Conservation (phyloP, 2,113 vertebrate genomes). For the Glareola pratincola region DNA sequence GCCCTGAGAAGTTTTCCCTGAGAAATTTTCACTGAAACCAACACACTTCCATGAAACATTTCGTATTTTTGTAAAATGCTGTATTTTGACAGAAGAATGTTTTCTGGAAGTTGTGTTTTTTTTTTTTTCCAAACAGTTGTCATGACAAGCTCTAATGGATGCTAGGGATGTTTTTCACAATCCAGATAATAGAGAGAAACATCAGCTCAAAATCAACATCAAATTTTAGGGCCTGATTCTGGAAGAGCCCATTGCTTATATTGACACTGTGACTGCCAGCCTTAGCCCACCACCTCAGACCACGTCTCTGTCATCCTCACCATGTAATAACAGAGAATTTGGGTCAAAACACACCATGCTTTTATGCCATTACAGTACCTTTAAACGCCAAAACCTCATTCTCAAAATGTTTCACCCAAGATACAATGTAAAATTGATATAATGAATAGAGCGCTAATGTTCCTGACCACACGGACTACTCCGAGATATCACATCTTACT, state of each 20-base stretch:
- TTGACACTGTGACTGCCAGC: not conserved
- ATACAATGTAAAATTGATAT: not conserved
- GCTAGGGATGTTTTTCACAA: not conserved
- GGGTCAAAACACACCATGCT: not conserved
- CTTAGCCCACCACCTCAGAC: not conserved
- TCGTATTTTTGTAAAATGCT: not conserved
- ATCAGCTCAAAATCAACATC: not conserved
- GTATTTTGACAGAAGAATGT: slow-evolving; percentile 23
- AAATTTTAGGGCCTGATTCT: not conserved
- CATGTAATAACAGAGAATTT: not conserved
- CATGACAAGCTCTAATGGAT: slow-evolving; percentile 30
- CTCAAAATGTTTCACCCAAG: not conserved
- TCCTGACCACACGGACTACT: not conserved
- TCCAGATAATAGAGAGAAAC: not conserved
- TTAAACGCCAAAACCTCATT: not conserved
- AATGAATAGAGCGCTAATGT: not conserved
- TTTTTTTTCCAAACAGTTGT: not conserved
- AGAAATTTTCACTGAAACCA: not conserved
- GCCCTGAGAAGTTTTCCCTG: not conserved
- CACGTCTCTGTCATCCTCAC: not conserved
- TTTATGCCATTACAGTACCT: not conserved
- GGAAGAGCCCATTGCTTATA: not conserved
- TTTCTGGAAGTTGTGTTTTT: not conserved
- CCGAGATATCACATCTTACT: not conserved
- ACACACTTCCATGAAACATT: not conserved